Conservation (phyloP, 2,888 invertebrate species). For the Drosophila nigricruria region DNA sequence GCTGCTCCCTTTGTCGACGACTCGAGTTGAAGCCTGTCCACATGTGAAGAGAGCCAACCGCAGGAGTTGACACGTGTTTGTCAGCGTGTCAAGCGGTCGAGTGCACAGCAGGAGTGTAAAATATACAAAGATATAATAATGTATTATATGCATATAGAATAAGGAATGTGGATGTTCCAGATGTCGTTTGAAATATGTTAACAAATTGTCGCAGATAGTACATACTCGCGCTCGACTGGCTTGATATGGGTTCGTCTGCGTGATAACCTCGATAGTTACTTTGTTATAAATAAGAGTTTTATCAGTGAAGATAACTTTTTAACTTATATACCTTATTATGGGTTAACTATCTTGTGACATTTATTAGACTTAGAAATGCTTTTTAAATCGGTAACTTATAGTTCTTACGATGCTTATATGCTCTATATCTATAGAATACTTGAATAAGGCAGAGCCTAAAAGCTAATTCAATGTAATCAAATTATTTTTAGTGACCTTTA, state of each 20-base stretch:
- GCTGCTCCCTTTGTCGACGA: neutral
- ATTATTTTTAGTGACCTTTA: neutral
- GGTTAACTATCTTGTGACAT: neutral
- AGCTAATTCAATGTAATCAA: neutral
- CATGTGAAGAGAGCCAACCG: slow-evolving; percentile 23
- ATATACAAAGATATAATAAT: slow-evolving; percentile 24
- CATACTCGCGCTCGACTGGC: slow-evolving; percentile 16
- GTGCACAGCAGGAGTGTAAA: slow-evolving; percentile 40
- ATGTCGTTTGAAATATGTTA: slow-evolving; percentile 37
- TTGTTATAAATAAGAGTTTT: neutral
- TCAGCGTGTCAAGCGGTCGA: slow-evolving; percentile 54
- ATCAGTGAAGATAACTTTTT: neutral
- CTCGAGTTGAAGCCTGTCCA: neutral
- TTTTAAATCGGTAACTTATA: neutral
- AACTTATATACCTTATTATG: no score
- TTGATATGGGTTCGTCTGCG: slow-evolving; percentile 21
- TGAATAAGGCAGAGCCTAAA: neutral
- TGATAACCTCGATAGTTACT: neutral
- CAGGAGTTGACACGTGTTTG: slow-evolving; percentile 52
- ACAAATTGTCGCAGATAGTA: slow-evolving; percentile 55
- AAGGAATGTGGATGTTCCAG: slow-evolving; percentile 1
- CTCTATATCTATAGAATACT: no score
- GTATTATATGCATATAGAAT: slow-evolving; percentile 13
- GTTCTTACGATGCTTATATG: neutral
- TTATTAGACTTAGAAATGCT: neutral